Evolutionary conservation across 2,113 vertebrate species (phyloP).

Genomic region (Leptobrachium leishanense): DNA sequence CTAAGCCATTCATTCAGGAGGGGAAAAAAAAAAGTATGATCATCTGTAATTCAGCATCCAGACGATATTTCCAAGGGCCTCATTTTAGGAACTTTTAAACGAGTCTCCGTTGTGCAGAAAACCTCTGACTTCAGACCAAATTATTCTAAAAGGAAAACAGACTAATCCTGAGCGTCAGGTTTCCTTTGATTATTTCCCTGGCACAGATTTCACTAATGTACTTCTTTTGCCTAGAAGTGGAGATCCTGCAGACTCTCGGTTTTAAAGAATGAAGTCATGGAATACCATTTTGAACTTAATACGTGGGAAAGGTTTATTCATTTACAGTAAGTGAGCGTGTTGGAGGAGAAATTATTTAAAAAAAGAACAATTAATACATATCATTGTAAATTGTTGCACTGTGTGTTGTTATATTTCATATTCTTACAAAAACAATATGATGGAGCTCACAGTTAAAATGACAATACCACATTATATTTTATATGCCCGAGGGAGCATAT

Average conservation of each 20-base stretch:
- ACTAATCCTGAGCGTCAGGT: constrained; percentile 23
- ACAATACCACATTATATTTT: too few relatives aligned
- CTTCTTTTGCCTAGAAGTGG: constrained; percentile 32
- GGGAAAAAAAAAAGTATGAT: background rate
- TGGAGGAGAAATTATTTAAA: constrained; percentile 3
- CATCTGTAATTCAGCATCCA: constrained; percentile 34
- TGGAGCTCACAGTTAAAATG: too few relatives aligned
- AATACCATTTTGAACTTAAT: constrained; percentile 3
- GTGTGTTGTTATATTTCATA: too few relatives aligned
- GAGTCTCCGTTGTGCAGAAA: constrained; percentile 20
- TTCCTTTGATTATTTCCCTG: constrained; percentile 40
- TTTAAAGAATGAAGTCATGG: constrained; percentile 32
- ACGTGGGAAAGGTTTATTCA: constrained; percentile 3
- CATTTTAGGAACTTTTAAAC: constrained; percentile 38
- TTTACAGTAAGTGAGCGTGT: background rate
- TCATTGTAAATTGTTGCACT: too few relatives aligned
- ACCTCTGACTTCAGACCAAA: constrained; percentile 23
- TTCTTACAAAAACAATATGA: too few relatives aligned
- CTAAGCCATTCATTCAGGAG: background rate
- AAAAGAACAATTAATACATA: too few relatives aligned
- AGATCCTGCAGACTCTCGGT: constrained; percentile 28
- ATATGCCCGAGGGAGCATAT: too few relatives aligned
- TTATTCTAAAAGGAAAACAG: constrained; percentile 35
- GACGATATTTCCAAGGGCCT: constrained; percentile 36
- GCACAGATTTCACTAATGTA: constrained; percentile 23